Evolutionary conservation across 2,113 vertebrate genomes (phyloP).

Genomic region (Paralichthys olivaceus): DNA sequence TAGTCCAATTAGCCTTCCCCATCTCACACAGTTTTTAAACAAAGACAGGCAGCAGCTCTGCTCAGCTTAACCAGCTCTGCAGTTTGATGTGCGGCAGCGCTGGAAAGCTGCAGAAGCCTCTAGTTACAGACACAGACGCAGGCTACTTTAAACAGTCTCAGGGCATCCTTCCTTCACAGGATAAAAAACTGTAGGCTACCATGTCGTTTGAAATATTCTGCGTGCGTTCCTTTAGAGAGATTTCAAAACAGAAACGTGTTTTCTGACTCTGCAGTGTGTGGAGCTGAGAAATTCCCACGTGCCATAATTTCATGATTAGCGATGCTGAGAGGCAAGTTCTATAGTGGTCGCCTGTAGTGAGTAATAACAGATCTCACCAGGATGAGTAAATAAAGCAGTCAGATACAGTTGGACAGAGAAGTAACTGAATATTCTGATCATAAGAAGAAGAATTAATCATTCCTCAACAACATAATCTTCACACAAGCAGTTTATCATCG

Average conservation of each 20-base stretch:
- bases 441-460: constrained; percentile 47
- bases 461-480: constrained; percentile 47
- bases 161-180: constrained; percentile 55
- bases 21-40: constrained; percentile 67
- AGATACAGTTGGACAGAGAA: constrained; percentile 48
- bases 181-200: constrained; percentile 28
- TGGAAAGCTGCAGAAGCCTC: constrained; percentile 64
- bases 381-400: constrained; percentile 59
- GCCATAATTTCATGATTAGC: constrained; percentile 51
- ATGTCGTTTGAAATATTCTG: constrained; percentile 39
- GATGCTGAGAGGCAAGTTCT: constrained; percentile 50
- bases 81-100: constrained; percentile 62
- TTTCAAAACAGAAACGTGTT: constrained; percentile 41
- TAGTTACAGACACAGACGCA: constrained; percentile 56
- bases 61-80: constrained; percentile 52
- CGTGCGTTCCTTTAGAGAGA: constrained; percentile 47
- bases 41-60: constrained; percentile 61
- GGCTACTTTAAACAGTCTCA: constrained; percentile 58
- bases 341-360: constrained; percentile 38
- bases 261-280: constrained; percentile 12
- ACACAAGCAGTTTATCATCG: constrained; percentile 36
- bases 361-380: constrained; percentile 59
- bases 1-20: constrained; percentile 76
- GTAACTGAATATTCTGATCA: constrained; percentile 45
- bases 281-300: constrained; percentile 46